Evolutionary conservation across 1,140 invertebrate genomes (phyloP), one percentile per base, ranked within the genome.

Genomic region (Dolichoris vasculosae): DNA sequence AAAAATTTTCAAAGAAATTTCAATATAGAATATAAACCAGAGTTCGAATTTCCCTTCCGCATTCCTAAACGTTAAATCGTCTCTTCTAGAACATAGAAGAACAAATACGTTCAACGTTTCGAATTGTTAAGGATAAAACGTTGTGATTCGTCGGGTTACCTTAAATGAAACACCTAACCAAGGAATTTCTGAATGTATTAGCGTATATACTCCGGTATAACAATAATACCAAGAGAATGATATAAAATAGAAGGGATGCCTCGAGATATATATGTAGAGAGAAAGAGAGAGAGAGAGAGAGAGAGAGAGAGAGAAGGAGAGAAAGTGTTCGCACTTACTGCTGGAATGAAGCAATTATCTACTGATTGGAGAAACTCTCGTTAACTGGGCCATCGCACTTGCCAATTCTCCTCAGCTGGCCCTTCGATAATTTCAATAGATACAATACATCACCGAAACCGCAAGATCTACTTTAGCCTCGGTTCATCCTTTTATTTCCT

Each of bases 291-390:
- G 46, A 76, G 67, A 83, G 38, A 48, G 43, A 32, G 59, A 71
- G 17, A 35, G 23, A 15, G 3, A 38, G 23, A 38, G 26, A 20
- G 2, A 55, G 6, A 17, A 6, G 40, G 32, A 3, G 23, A 35
- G 2, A 78, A 73, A 63, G 83, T 85, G 86, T 83, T 20, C 11
- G 76, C n/a, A 30, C 32, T 63, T 38, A 48, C 82, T 86, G 80
- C 75, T 84, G 88, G 87, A 89, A 90, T 88, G 88, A 89, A 88
- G 87, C 89, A 90, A 90, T 89, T 90, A 89, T 86, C 88, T 88
- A 87, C 88, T 90, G 89, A 90, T 90, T 90, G 88, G 89, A 90
- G 88, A 48, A 77, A 82, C 55, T 80, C 55, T 51, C 63, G 81
- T 86, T 87, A 84, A 64, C 48, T 46, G 46, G 63, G 35, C 76